phyloP scores from a whole-genome alignment of 2,888 invertebrate genomes.

The Chymomyza amoena region DNA sequence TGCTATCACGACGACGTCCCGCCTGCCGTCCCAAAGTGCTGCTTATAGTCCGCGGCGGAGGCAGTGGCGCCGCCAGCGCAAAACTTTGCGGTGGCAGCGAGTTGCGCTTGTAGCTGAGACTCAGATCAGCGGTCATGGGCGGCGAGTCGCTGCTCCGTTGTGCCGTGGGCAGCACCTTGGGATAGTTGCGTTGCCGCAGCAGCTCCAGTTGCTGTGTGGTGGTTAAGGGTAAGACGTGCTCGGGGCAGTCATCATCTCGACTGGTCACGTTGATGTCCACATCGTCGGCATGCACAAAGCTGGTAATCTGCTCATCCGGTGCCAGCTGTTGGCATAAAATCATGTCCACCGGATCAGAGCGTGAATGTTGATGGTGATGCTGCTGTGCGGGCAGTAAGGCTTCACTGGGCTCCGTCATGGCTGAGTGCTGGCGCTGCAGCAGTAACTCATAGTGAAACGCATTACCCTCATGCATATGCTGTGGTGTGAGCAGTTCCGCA shows the following conservation, averaged over 20 bases:
- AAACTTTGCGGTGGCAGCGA: slow-evolving; percentile 82
- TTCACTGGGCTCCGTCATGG: slow-evolving; percentile 64
- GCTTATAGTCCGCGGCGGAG: slow-evolving; percentile 86
- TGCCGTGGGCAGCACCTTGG: slow-evolving; percentile 89
- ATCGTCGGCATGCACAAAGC: slow-evolving; percentile 79
- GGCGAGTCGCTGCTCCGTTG: slow-evolving; percentile 40
- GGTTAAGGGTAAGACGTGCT: slow-evolving; percentile 76
- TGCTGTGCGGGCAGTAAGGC: slow-evolving; percentile 49
- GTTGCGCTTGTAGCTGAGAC: slow-evolving; percentile 80
- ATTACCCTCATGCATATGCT: slow-evolving; percentile 71
- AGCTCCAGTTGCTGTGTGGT: slow-evolving; percentile 86
- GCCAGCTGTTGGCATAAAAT: slow-evolving; percentile 57
- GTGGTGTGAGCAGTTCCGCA: slow-evolving; percentile 73
- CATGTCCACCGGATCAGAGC: slow-evolving; percentile 85
- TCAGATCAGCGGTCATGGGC: slow-evolving; percentile 52
- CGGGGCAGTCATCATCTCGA: slow-evolving; percentile 80
- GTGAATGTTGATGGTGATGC: slow-evolving; percentile 82
- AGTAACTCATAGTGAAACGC: slow-evolving; percentile 75
- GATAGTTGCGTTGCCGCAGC: slow-evolving; percentile 88
- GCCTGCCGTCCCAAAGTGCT: slow-evolving; percentile 82
- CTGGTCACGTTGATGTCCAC: slow-evolving; percentile 86
- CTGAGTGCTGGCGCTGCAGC: slow-evolving; percentile 68
- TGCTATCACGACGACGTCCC: slow-evolving; percentile 77
- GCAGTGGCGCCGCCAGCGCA: slow-evolving; percentile 82
- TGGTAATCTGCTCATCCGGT: slow-evolving; percentile 79